Evolutionary conservation across 1,140 invertebrate genomes (phyloP).

Genomic region (Archivesica marissinica): DNA sequence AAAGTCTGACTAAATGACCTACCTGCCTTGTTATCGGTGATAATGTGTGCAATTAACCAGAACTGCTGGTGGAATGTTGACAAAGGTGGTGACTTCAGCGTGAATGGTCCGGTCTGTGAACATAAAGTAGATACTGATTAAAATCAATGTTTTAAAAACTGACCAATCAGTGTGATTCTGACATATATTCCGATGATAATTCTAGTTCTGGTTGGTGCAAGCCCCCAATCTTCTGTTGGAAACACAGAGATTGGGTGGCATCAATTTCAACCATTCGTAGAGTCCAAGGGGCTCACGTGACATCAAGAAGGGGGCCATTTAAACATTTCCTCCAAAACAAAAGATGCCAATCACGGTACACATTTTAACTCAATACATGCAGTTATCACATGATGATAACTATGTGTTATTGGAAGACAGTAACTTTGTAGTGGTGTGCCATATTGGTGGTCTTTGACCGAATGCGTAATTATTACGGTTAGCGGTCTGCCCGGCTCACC

Average conservation of each 20-base stretch:
- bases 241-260: background rate
- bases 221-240: background rate
- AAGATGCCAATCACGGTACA: too few relatives aligned
- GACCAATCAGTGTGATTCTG: slow-evolving; percentile 86
- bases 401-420: too few relatives aligned
- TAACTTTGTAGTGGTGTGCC: too few relatives aligned
- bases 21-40: slow-evolving; percentile 94
- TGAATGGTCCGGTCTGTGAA: slow-evolving; percentile 91
- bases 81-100: slow-evolving; percentile 92
- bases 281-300: background rate
- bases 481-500: too few relatives aligned
- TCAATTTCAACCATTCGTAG: background rate
- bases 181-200: slow-evolving; percentile 57
- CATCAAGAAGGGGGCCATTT: background rate
- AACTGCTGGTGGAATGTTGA: slow-evolving; percentile 96
- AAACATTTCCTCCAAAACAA: too few relatives aligned
- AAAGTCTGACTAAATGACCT: slow-evolving; percentile 77
- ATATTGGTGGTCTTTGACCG: too few relatives aligned
- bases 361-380: too few relatives aligned
- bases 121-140: slow-evolving; percentile 30
- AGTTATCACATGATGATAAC: too few relatives aligned
- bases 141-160: slow-evolving; percentile 1
- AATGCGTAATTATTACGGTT: too few relatives aligned
- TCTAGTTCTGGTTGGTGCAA: background rate
- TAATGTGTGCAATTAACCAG: slow-evolving; percentile 94